phyloP scores from a whole-genome alignment of 1,140 invertebrate genomes.

The Triops longicaudatus region DNA sequence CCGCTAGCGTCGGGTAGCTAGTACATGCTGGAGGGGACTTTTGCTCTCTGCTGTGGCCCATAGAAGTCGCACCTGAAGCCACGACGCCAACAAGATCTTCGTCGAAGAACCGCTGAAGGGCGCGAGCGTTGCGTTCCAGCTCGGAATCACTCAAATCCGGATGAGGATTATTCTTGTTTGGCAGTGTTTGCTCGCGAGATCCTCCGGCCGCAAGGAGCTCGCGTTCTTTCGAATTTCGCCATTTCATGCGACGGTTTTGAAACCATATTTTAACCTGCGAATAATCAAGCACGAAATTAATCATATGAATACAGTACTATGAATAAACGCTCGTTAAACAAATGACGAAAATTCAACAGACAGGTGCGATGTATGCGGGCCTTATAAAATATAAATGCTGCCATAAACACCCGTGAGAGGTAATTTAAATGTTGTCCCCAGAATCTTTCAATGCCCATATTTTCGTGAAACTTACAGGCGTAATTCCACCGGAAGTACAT shows the following conservation, averaged over 20 bases:
- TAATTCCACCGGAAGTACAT: no score
- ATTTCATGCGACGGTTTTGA: slow-evolving; percentile 92
- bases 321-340: neutral
- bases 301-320: neutral
- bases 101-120: slow-evolving; percentile 19
- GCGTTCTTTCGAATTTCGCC: slow-evolving; percentile 93
- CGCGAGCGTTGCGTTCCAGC: slow-evolving; percentile 28
- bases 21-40: neutral
- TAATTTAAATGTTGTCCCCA: no score
- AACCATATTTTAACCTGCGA: slow-evolving; percentile 93
- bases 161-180: slow-evolving; percentile 94
- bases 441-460: no score
- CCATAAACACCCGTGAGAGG: no score
- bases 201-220: slow-evolving; percentile 86
- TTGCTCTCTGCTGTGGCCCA: neutral
- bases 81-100: slow-evolving; percentile 17
- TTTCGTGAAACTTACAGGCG: no score
- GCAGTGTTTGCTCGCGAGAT: slow-evolving; percentile 85
- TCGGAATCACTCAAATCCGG: slow-evolving; percentile 88
- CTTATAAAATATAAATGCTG: no score
- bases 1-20: neutral
- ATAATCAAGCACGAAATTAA: neutral
- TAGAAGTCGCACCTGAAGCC: neutral
- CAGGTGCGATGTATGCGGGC: no score
- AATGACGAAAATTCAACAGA: neutral